Percentiles rank a stretch among this genome's conserved stretches.
These are phyloP conservation scores for Leucophenga montana DNA, from an alignment of 2,888 invertebrate genomes.

Conservation along the genomic window DNA sequence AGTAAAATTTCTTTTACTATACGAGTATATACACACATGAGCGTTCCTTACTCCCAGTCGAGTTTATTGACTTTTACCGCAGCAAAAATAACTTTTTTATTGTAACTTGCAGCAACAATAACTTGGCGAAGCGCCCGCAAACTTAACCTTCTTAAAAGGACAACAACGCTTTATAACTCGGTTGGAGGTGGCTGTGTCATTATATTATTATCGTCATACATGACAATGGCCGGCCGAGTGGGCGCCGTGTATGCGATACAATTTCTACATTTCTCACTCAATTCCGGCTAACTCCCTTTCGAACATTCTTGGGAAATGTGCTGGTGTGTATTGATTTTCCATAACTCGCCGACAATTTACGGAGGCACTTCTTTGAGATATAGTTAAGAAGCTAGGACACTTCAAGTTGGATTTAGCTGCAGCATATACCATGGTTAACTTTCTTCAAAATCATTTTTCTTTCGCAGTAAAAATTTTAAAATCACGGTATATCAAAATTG, in stretches of 20 bases:
- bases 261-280: too few species aligned
- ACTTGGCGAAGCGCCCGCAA: constrained; percentile 20
- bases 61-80: too few species aligned
- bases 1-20: neutral
- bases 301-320: neutral
- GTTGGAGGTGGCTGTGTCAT: neutral
- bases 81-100: too few species aligned
- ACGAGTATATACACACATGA: too few species aligned
- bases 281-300: too few species aligned
- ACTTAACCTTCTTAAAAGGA: constrained; percentile 27
- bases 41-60: too few species aligned
- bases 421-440: too few species aligned
- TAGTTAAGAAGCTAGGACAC: neutral
- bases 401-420: neutral
- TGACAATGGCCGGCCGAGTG: neutral
- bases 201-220: neutral
- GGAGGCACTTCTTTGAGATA: constrained; percentile 6
- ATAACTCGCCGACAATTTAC: constrained; percentile 18
- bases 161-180: neutral
- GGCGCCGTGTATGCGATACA: too few species aligned
- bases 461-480: too few species aligned
- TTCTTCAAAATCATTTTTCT: too few species aligned
- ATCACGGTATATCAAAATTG: too few species aligned
- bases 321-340: constrained; percentile 44
- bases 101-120: neutral